phyloP scores from a whole-genome alignment of 2,888 invertebrate species.

The Latheticus oryzae region DNA sequence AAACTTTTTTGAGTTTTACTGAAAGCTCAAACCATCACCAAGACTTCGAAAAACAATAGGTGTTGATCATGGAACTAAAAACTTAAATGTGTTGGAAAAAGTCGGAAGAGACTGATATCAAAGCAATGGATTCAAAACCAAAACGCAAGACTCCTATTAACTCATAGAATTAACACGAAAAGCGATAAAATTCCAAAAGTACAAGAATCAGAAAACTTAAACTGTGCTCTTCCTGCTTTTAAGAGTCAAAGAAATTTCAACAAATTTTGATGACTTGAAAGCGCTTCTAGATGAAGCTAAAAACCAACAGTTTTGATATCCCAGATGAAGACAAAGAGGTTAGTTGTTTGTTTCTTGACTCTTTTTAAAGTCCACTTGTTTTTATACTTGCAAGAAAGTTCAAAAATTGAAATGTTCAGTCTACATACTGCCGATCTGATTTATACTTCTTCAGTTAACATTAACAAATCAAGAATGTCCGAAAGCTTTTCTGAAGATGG shows the following conservation, averaged over 20 bases:
- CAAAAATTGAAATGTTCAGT: constrained; percentile 48
- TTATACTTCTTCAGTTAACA: constrained; percentile 69
- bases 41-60: too few species aligned
- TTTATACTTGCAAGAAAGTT: constrained; percentile 58
- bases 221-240: constrained; percentile 67
- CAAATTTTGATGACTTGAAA: constrained; percentile 70
- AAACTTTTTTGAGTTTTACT: too few species aligned
- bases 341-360: constrained; percentile 63
- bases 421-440: constrained; percentile 60
- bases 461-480: constrained; percentile 60
- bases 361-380: constrained; percentile 54
- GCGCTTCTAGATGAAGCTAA: constrained; percentile 62
- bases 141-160: too few species aligned
- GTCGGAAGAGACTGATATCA: too few species aligned
- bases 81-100: too few species aligned
- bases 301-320: too few species aligned
- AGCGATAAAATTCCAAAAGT: constrained; percentile 68
- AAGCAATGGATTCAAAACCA: too few species aligned
- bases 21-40: too few species aligned
- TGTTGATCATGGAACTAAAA: too few species aligned
- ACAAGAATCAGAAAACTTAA: constrained; percentile 71
- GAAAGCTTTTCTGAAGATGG: constrained; percentile 68
- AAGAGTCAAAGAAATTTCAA: constrained; percentile 70
- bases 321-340: constrained; percentile 67
- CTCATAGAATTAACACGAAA: constrained; percentile 71